phyloP scores from a whole-genome alignment of 1,140 invertebrate genomes.

The Drosophila sucinea region DNA sequence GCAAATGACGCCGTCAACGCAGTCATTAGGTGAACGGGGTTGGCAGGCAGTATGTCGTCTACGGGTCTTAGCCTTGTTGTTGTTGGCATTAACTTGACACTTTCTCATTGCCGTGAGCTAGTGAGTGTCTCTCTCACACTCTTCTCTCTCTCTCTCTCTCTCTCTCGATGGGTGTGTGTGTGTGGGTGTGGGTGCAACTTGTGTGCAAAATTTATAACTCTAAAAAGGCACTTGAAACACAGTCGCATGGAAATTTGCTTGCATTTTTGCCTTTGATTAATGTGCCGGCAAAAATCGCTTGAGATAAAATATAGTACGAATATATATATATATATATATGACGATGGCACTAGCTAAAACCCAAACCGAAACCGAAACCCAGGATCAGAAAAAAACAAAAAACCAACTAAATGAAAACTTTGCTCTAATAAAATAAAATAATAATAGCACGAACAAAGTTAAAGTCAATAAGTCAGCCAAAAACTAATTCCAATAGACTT shows the following conservation, averaged over 20 bases:
- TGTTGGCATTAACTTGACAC: slow-evolving; percentile 77
- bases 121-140: slow-evolving; percentile 29
- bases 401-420: not conserved
- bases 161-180: slow-evolving; percentile 19
- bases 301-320: slow-evolving; percentile 62
- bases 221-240: slow-evolving; percentile 74
- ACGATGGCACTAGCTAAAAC: slow-evolving; percentile 5
- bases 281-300: slow-evolving; percentile 72
- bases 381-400: not conserved
- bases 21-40: slow-evolving; percentile 62
- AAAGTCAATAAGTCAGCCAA: too few species aligned
- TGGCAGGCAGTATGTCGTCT: slow-evolving; percentile 28
- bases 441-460: too few species aligned
- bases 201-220: slow-evolving; percentile 71
- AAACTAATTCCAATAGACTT: too few species aligned
- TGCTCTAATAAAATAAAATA: not conserved
- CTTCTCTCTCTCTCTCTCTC: slow-evolving; percentile 19
- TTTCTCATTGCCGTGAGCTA: slow-evolving; percentile 74
- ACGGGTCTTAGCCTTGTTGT: slow-evolving; percentile 29
- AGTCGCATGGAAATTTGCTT: slow-evolving; percentile 72
- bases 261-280: slow-evolving; percentile 73
- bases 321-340: slow-evolving; percentile 32
- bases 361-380: slow-evolving; percentile 11
- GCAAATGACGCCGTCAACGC: slow-evolving; percentile 75
- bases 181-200: slow-evolving; percentile 32